Percentiles rank a stretch among this genome's conserved stretches.
phyloP scores from a whole-genome alignment of 1,140 invertebrate genomes.

The Asobara japonica region DNA sequence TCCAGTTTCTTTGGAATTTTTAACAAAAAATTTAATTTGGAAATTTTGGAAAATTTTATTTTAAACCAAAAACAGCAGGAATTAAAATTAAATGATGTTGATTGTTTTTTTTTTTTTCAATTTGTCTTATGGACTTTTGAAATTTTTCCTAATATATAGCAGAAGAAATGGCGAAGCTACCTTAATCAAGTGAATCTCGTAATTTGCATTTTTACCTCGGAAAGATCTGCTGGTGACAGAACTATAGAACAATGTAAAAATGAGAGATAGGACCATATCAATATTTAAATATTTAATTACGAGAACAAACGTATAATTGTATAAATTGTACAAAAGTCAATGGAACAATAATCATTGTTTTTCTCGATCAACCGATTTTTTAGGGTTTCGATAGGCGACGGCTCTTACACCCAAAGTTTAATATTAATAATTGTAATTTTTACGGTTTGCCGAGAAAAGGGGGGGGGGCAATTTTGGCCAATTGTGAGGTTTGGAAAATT shows the following conservation, averaged over 20 bases:
- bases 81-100: no score
- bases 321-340: constrained; percentile 53
- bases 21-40: no score
- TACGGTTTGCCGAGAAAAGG: constrained; percentile 50
- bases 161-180: no score
- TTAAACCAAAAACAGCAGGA: no score
- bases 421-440: constrained; percentile 59
- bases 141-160: no score
- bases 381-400: constrained; percentile 50
- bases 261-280: constrained; percentile 42
- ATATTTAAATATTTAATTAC: no score
- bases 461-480: constrained; percentile 3
- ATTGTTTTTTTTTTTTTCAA: no score
- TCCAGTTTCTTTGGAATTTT: no score
- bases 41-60: no score
- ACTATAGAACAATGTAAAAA: neutral
- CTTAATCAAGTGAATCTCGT: neutral
- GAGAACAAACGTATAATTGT: constrained; percentile 36
- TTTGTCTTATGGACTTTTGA: no score
- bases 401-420: constrained; percentile 54
- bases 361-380: constrained; percentile 31
- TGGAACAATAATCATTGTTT: constrained; percentile 29
- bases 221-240: constrained; percentile 5
- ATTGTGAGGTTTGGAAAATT: neutral
- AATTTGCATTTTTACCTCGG: neutral